These are phyloP conservation scores for Pseudomyrmex sp. DNA, from an alignment of 1,140 invertebrate species.

Conservation along the genomic window DNA sequence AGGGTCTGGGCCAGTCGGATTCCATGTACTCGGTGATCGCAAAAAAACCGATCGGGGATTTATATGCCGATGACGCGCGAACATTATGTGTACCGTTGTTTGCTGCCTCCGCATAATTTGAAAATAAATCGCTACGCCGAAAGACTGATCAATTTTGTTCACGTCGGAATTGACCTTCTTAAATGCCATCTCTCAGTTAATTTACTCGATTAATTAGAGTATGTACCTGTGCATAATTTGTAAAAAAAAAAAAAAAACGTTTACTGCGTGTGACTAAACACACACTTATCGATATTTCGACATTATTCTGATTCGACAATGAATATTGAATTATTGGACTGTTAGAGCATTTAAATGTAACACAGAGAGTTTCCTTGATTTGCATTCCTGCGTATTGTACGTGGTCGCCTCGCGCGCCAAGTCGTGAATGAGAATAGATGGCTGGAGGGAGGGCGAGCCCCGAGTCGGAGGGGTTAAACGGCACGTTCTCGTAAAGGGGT, in stretches of 20 bases:
- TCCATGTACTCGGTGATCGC: constrained; percentile 58
- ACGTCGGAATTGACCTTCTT: not conserved
- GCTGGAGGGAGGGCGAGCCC: constrained; percentile 40
- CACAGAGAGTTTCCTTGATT: constrained; percentile 43
- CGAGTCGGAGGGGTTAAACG: constrained; percentile 67
- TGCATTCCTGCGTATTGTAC: constrained; percentile 58
- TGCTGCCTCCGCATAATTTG: constrained; percentile 16
- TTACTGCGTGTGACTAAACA: too few relatives aligned
- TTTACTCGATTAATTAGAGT: not conserved
- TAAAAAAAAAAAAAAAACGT: not conserved
- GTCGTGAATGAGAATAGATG: constrained; percentile 68
- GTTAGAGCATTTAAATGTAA: not conserved
- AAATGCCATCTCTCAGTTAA: not conserved
- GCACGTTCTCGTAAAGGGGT: constrained; percentile 68
- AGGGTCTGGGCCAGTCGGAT: constrained; percentile 61
- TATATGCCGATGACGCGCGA: not conserved
- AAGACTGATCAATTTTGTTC: not conserved
- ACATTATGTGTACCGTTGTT: constrained; percentile 28
- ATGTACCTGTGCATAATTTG: not conserved
- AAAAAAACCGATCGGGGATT: constrained; percentile 40
- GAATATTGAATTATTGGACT: not conserved
- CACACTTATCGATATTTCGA: too few relatives aligned
- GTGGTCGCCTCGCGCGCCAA: constrained; percentile 62
- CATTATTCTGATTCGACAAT: too few relatives aligned
- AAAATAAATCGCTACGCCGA: constrained; percentile 12